Percentiles rank a stretch among this genome's conserved stretches.
Evolutionary conservation across 2,888 invertebrate species (phyloP).

Genomic region (Nephrotoma guestfalica): DNA sequence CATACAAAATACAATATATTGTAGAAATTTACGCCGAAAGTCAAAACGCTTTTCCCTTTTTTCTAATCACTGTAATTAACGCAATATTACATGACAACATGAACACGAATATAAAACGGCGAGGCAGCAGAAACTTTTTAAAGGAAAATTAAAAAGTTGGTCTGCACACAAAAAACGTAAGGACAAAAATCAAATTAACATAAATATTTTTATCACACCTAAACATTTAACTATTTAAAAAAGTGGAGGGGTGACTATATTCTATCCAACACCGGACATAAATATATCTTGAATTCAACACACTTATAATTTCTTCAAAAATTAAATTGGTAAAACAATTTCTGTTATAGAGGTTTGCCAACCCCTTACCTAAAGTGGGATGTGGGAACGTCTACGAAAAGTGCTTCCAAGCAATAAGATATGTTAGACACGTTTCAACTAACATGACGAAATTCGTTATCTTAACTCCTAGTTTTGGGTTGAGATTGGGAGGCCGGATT

Average conservation of each 20-base stretch:
- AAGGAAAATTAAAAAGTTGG: neutral
- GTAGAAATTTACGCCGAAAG: neutral
- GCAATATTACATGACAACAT: neutral
- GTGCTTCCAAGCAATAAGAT: too few relatives aligned
- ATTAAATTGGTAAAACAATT: too few relatives aligned
- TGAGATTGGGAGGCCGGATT: too few relatives aligned
- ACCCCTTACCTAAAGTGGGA: too few relatives aligned
- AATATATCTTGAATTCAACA: too few relatives aligned
- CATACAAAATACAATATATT: neutral
- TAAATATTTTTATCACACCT: neutral
- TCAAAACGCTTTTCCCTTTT: neutral
- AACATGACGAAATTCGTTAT: too few relatives aligned
- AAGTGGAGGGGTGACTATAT: neutral
- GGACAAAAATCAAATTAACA: neutral
- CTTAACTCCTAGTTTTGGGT: too few relatives aligned
- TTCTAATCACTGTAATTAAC: neutral
- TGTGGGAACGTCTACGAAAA: too few relatives aligned
- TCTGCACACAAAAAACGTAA: neutral
- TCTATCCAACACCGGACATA: too few relatives aligned
- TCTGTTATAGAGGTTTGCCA: too few relatives aligned
- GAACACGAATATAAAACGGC: neutral
- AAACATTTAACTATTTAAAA: neutral
- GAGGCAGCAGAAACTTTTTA: neutral
- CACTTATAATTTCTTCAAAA: too few relatives aligned
- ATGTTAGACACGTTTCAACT: too few relatives aligned